These are phyloP conservation scores for Drosophila tripunctata DNA, from an alignment of 2,888 invertebrate species.

Conservation along the genomic window DNA sequence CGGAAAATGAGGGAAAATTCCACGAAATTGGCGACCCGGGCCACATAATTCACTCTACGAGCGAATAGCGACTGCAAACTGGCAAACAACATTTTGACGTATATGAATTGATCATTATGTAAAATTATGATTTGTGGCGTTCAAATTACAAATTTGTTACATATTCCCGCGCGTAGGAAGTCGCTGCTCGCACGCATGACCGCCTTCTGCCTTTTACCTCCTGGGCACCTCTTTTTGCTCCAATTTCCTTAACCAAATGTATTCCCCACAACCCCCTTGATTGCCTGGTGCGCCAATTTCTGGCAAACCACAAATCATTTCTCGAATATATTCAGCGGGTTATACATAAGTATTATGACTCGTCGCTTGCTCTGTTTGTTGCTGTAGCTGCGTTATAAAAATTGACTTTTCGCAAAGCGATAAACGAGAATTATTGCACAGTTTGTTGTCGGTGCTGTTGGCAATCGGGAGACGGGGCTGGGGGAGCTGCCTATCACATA, in stretches of 20 bases:
- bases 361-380: constrained; percentile 21
- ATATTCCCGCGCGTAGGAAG: constrained; percentile 55
- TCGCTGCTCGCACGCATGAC: constrained; percentile 38
- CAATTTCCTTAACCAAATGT: neutral
- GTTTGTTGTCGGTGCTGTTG: constrained; percentile 1
- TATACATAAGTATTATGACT: constrained; percentile 45
- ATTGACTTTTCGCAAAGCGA: constrained; percentile 75
- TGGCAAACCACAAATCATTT: constrained; percentile 68
- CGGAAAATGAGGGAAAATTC: constrained; percentile 37
- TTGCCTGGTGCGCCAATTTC: constrained; percentile 58
- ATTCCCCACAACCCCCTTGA: neutral
- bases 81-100: constrained; percentile 65
- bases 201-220: constrained; percentile 11
- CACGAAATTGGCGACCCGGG: constrained; percentile 44
- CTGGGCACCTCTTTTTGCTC: neutral
- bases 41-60: constrained; percentile 57
- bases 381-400: constrained; percentile 58
- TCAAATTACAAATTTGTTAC: constrained; percentile 78
- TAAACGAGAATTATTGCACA: constrained; percentile 65
- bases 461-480: neutral
- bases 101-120: constrained; percentile 81
- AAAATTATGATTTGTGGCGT: constrained; percentile 80
- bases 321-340: constrained; percentile 42
- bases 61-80: constrained; percentile 18
- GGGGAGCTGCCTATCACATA: constrained; percentile 42